Conservation (phyloP, 1,140 invertebrate genomes). For the Anastrepha obliqua region DNA sequence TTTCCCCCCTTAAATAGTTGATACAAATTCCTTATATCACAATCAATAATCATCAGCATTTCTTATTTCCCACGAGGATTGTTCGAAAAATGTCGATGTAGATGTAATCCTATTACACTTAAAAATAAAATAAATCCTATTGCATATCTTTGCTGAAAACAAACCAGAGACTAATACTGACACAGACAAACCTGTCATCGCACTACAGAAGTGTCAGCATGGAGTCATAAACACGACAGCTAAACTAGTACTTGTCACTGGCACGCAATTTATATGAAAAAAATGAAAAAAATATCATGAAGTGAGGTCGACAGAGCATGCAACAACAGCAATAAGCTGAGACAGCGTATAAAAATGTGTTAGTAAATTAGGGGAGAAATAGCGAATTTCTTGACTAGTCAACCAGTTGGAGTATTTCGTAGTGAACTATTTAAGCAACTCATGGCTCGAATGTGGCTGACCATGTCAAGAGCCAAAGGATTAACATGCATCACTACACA, state of each 20-base stretch:
- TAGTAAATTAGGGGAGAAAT: background rate
- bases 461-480: background rate
- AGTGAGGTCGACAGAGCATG: background rate
- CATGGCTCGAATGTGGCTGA: background rate
- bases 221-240: slow-evolving; percentile 10
- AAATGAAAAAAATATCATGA: background rate
- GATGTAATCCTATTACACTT: too few relatives aligned
- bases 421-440: background rate
- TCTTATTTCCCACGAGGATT: too few relatives aligned
- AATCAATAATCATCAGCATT: too few relatives aligned
- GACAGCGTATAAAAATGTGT: background rate
- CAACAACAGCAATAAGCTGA: background rate
- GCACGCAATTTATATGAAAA: background rate
- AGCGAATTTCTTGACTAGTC: background rate
- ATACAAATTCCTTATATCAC: too few relatives aligned
- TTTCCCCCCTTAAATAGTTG: too few relatives aligned
- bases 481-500: background rate
- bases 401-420: background rate
- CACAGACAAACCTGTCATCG: background rate
- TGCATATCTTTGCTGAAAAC: too few relatives aligned
- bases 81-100: too few relatives aligned
- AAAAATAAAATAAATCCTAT: too few relatives aligned
- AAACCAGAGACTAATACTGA: background rate
- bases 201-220: background rate
- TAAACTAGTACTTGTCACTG: slow-evolving; percentile 31